Evolutionary conservation across 2,888 invertebrate genomes (phyloP).

Genomic region (Tethea ocularis): DNA sequence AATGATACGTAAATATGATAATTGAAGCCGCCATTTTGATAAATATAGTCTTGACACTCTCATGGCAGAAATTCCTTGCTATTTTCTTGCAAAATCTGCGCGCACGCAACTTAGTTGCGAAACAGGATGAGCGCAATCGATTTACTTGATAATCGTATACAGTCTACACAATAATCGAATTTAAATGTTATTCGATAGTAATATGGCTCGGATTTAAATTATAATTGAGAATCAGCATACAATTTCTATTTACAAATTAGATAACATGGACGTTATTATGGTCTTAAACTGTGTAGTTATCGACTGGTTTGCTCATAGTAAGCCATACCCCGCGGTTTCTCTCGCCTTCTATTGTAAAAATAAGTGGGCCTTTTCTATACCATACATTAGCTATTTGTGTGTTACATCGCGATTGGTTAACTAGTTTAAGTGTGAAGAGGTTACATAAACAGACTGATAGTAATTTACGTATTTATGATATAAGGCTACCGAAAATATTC

Average conservation of each 20-base stretch:
- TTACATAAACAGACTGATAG: no score
- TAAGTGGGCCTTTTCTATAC: no score
- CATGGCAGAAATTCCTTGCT: slow-evolving; percentile 2
- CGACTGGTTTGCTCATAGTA: neutral
- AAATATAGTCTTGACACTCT: slow-evolving; percentile 8
- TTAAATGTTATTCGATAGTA: neutral
- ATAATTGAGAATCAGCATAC: neutral
- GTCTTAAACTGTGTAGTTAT: neutral
- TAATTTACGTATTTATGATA: no score
- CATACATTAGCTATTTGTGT: no score
- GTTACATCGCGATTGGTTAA: no score
- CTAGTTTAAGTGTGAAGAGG: no score
- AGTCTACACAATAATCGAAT: neutral
- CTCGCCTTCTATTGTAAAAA: no score
- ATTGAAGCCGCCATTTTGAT: slow-evolving; percentile 5
- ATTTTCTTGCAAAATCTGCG: neutral
- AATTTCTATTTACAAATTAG: neutral
- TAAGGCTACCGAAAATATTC: no score
- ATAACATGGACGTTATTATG: neutral
- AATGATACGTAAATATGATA: neutral
- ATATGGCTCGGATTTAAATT: neutral
- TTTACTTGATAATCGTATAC: neutral
- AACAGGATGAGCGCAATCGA: slow-evolving; percentile 1
- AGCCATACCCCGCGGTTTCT: no score
- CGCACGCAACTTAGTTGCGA: slow-evolving; percentile 4